These are phyloP conservation scores for Lutjanus campechanus DNA, from an alignment of 2,797 vertebrate genomes.

Conservation along the genomic window DNA sequence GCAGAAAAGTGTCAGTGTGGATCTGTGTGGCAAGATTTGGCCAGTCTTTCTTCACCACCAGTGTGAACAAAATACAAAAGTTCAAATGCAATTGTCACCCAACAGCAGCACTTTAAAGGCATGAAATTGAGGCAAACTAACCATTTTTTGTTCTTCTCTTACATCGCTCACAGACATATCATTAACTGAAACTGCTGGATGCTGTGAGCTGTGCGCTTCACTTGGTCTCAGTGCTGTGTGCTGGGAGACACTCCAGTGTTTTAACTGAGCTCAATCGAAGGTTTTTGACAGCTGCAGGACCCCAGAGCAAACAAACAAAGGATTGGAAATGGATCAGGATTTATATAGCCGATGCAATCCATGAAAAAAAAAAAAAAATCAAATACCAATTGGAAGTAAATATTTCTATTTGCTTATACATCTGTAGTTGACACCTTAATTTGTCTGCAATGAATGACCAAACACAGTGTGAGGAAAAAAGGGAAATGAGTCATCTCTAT, in stretches of 20 bases:
- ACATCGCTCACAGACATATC: conserved; percentile 50
- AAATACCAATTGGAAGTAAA: conserved; percentile 6
- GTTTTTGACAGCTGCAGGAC: conserved; percentile 56
- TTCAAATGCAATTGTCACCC: conserved; percentile 49
- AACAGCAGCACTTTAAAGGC: conserved; percentile 41
- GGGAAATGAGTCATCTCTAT: not conserved
- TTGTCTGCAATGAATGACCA: conserved; percentile 16
- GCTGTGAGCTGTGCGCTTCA: conserved; percentile 43
- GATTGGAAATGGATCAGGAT: conserved; percentile 44
- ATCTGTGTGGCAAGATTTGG: conserved; percentile 18
- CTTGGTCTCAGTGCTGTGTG: conserved; percentile 30
- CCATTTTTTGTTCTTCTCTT: conserved; percentile 30
- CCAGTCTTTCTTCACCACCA: conserved; percentile 19
- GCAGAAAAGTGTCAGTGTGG: conserved; percentile 1
- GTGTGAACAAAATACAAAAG: conserved; percentile 35
- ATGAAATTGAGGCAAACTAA: conserved; percentile 41
- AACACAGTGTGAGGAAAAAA: not conserved
- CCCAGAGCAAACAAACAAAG: conserved; percentile 47
- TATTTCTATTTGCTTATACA: conserved; percentile 6
- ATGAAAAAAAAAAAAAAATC: not conserved
- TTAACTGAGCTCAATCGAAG: conserved; percentile 51
- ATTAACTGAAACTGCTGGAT: conserved; percentile 60
- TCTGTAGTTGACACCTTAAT: conserved; percentile 14
- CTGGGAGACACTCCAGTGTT: conserved; percentile 46
- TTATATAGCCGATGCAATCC: not conserved